Evolutionary conservation across 1,140 invertebrate genomes (phyloP), one percentile per base, ranked within the genome.

Genomic region (Drosophila grimshawi): DNA sequence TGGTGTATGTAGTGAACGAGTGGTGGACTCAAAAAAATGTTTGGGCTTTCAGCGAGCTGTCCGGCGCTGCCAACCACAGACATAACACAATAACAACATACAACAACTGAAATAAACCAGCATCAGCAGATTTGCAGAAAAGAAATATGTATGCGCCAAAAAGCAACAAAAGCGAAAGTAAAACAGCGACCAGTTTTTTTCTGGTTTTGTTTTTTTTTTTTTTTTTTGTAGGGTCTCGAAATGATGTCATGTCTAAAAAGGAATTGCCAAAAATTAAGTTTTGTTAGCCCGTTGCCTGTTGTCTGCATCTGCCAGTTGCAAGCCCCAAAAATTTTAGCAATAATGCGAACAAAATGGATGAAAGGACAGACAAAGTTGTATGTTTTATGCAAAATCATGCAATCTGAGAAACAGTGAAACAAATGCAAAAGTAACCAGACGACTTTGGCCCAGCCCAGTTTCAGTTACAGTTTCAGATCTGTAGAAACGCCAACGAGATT

Each of bases 341-440:
- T 57, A 35, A 55, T 49, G 49, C n/a, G 52, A 30, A 62, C 43
- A 56, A 51, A 52, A 53, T 27, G 8, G 39, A 64, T 41, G 4
- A 4, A 33, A 4, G 33, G 63, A 67, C 69, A n/a, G 69, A 66
- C 46, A 65, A 8, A 33, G 39, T 37, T 51, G 51, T 41, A 56
- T 63, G 62, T 62, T 77, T 68, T 74, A 77, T 77, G 75, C 75
- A 77, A 77, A 77, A 74, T 74, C 70, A 74, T 70, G 72, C 67
- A 67, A 73, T 67, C 64, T 8, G 45, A 66, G 53, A 76, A 72
- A 69, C 57, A 60, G 65, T 69, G 71, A 67, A 67, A 56, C 85
- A 88, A 86, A 86, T 88, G 78, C 86, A 88, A 89, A 88, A 88
- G 85, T 88, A 81, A 69, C 75, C 81, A 70, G 81, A 85, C 81